phyloP scores from a whole-genome alignment of 2,113 vertebrate genomes.

The Pavo muticus region DNA sequence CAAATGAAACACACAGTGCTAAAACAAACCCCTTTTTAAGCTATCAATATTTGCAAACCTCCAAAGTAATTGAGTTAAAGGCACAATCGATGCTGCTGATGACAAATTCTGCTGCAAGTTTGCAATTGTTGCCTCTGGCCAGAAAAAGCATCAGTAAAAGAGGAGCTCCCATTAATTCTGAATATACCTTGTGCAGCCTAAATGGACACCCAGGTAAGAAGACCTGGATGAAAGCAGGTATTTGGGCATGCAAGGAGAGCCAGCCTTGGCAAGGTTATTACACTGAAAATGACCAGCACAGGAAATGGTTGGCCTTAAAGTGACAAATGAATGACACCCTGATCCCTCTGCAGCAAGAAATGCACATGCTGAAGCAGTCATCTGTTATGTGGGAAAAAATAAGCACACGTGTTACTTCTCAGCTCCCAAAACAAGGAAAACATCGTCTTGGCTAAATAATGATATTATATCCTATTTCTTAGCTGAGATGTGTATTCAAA shows the following conservation, averaged over 20 bases:
- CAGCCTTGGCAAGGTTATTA: neutral
- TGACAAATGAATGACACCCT: neutral
- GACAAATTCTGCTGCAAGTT: neutral
- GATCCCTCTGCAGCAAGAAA: neutral
- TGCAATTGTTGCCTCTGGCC: neutral
- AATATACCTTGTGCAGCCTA: neutral
- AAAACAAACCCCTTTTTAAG: neutral
- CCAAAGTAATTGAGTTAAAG: conserved; percentile 37
- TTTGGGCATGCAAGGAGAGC: neutral
- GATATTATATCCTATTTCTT: conserved; percentile 20
- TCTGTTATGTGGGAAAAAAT: neutral
- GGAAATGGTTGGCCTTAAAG: neutral
- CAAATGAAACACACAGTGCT: neutral
- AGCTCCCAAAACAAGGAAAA: conserved; percentile 1
- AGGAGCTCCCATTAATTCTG: neutral
- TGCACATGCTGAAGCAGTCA: neutral
- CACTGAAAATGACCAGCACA: neutral
- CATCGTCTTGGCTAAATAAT: neutral
- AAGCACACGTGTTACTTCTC: neutral
- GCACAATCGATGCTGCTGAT: neutral
- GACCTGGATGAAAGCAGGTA: neutral
- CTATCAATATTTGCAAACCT: conserved; percentile 7
- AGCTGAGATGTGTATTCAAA: conserved; percentile 18
- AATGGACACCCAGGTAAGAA: neutral
- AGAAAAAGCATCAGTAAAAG: neutral